Base-by-base conservation (phyloP, 2,888 invertebrate genomes). In the Clivina fossor region DNA sequence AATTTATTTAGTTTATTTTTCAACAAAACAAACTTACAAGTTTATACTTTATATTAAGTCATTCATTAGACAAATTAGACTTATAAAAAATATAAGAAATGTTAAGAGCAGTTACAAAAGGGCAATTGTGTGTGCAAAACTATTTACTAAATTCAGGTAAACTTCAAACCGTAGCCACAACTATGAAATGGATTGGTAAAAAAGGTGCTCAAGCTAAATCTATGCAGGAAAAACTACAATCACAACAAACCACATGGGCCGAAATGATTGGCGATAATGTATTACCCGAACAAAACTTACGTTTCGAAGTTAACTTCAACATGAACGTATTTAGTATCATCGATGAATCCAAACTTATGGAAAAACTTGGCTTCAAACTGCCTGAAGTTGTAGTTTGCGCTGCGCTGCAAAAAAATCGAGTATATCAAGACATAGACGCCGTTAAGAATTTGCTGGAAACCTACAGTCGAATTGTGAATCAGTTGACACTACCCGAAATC, bases 261-360 rank as follows among this genome's bases (percentile, higher is more conserved):
- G 86, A 88, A 65, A 73, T 88, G 46, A 83, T 87, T 38, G 84
- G 83, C 0, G 80, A 81, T 55, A 79, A 80, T 46, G 76, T 87
- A 43, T 75, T 88, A 61, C 79, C 84, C 47, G 89, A 90, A 64
- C 81, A 82, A 60, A 78, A 80, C 5, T 71, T 88, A 50, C 77
- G 81, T 59, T 88, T 89, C 66, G 71, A 78, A 37, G 74, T 88
- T 0, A 85, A 89, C 68, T 84, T 90, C 62, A 76, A 84, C 58
- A 72, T 71, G 20, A 76, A 82, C 2, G 75, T 90, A 20, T 88
- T 88, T 63, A 80, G 83, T 53, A 74, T 83, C 1, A 82, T 88
- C 62, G 81, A 80, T 16, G 88, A 90, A 69, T 85, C 87, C 1
- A 86, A 88, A 69, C 74, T 88, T 1, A 78, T 91, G 74, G 89